These are phyloP conservation scores for Thalpophila matura DNA, from an alignment of 2,888 invertebrate species.

Conservation along the genomic window DNA sequence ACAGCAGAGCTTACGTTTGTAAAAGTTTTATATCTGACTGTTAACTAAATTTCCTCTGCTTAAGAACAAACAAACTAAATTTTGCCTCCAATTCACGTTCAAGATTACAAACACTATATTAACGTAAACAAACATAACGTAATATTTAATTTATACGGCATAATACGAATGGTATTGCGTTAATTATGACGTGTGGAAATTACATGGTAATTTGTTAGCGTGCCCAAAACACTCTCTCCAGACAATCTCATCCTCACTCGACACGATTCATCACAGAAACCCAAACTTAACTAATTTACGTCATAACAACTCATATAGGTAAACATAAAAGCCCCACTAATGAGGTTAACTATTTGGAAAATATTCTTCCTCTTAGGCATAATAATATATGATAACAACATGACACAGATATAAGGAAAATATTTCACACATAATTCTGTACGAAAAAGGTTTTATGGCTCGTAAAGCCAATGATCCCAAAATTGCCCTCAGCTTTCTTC, in stretches of 20 bases:
- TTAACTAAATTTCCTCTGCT: conserved; percentile 38
- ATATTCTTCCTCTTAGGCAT: conserved; percentile 57
- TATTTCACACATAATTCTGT: conserved; percentile 74
- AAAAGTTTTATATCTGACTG: conserved; percentile 35
- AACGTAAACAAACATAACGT: conserved; percentile 6
- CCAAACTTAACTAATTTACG: conserved; percentile 50
- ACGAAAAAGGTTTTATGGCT: conserved; percentile 81
- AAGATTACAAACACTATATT: conserved; percentile 5
- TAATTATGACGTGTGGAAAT: conserved; percentile 46
- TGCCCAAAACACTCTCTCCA: conserved; percentile 37
- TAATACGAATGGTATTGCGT: conserved; percentile 33
- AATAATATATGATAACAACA: conserved; percentile 65
- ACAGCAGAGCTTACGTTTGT: conserved; percentile 23
- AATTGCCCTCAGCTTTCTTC: conserved; percentile 73
- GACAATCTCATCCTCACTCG: conserved; percentile 39
- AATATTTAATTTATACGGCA: conserved; percentile 25
- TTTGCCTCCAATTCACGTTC: not conserved
- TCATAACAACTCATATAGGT: conserved; percentile 46
- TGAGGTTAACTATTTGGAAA: conserved; percentile 65
- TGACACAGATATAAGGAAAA: conserved; percentile 59
- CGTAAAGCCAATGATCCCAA: conserved; percentile 83
- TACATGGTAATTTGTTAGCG: conserved; percentile 42
- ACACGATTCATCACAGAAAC: conserved; percentile 44
- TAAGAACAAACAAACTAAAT: conserved; percentile 15
- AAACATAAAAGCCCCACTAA: conserved; percentile 45